A percentile compares a stretch with the other conserved stretches of the same genome.
Evolutionary conservation across 2,797 vertebrate species (phyloP).

Genomic region (Sebastes trivittatus): DNA sequence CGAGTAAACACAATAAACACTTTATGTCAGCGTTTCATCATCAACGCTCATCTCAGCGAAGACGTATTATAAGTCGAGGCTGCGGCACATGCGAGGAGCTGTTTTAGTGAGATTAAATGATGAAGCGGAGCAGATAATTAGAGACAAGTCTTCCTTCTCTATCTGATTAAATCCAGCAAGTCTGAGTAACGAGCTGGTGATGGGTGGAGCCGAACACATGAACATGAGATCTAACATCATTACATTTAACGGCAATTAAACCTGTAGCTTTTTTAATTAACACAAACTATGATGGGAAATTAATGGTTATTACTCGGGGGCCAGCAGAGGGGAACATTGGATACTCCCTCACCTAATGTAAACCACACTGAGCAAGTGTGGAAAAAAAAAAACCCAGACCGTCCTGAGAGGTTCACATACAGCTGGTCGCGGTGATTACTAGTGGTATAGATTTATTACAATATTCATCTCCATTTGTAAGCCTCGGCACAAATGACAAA

Average conservation of each 20-base stretch:
- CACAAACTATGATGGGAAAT: slow-evolving; percentile 83
- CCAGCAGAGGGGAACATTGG: slow-evolving; percentile 60
- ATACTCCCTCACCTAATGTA: slow-evolving; percentile 44
- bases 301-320: slow-evolving; percentile 80
- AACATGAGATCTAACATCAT: slow-evolving; percentile 84
- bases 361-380: slow-evolving; percentile 18
- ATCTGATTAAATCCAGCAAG: slow-evolving; percentile 81
- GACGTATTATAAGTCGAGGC: slow-evolving; percentile 39
- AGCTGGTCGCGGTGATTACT: slow-evolving; percentile 6
- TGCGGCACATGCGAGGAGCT: slow-evolving; percentile 39
- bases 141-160: slow-evolving; percentile 73
- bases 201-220: slow-evolving; percentile 77
- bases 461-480: neutral
- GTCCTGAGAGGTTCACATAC: slow-evolving; percentile 14
- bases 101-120: slow-evolving; percentile 74
- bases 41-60: slow-evolving; percentile 15
- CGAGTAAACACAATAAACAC: slow-evolving; percentile 12
- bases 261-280: slow-evolving; percentile 85
- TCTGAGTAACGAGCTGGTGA: slow-evolving; percentile 78
- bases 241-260: slow-evolving; percentile 85
- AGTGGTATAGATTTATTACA: neutral
- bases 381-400: neutral
- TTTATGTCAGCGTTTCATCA: slow-evolving; percentile 41
- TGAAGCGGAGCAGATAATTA: slow-evolving; percentile 80
- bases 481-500: neutral